Evolutionary conservation across 2,888 invertebrate species (phyloP).

Genomic region (Lithophane semibrunnea): DNA sequence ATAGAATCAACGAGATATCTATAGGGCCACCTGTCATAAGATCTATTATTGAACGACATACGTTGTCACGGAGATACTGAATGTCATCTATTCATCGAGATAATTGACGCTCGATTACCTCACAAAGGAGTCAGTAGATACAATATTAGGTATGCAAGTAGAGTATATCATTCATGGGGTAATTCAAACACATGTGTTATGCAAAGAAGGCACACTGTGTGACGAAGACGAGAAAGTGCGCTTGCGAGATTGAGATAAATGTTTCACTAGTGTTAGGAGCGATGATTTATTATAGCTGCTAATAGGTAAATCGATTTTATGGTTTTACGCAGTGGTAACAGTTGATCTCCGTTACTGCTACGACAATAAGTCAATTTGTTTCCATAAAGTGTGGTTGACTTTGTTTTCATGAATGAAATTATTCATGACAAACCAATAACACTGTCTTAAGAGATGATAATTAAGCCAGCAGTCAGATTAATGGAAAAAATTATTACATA

Average conservation of each 20-base stretch:
- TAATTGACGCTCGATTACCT: slow-evolving; percentile 56
- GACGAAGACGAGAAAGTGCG: not conserved
- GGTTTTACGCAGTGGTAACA: not conserved
- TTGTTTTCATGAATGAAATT: not conserved
- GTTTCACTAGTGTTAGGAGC: not conserved
- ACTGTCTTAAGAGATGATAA: not conserved
- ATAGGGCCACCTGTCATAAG: slow-evolving; percentile 26
- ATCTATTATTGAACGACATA: slow-evolving; percentile 35
- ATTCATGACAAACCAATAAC: not conserved
- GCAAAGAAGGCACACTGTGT: not conserved
- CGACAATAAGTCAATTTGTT: not conserved
- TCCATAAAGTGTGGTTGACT: not conserved
- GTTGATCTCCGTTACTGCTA: not conserved
- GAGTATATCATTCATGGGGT: slow-evolving; percentile 26
- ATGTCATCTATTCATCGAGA: slow-evolving; percentile 29
- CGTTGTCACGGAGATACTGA: slow-evolving; percentile 26
- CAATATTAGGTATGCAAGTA: slow-evolving; percentile 11
- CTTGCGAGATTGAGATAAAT: not conserved
- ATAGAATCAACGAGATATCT: slow-evolving; percentile 6
- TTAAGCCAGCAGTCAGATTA: not conserved
- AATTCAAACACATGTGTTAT: slow-evolving; percentile 39
- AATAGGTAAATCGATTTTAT: not conserved
- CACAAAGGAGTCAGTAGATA: slow-evolving; percentile 33
- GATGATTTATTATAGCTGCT: not conserved
- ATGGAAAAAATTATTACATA: not conserved